Evolutionary conservation across 2,888 invertebrate genomes (phyloP), one percentile per base, ranked within the genome.

Genomic region (Eristalinus sepulchralis): DNA sequence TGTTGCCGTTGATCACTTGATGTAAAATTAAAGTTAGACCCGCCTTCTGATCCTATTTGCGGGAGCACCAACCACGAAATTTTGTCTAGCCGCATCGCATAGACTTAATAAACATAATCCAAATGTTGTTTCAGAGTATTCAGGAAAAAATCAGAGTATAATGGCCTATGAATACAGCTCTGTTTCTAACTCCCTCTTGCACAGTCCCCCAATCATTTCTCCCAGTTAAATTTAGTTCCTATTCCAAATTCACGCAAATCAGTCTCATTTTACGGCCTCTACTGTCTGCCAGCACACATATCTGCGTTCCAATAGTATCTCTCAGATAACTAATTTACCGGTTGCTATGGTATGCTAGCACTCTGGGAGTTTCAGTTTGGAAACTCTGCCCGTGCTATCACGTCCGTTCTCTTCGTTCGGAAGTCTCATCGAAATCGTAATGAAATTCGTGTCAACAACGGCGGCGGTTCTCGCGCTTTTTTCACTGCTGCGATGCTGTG

Each of bases 281-380:
- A 47, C 59, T 75, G 59, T 75, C 20, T 6, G 31, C 66, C n/a
- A 8, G 33, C 39, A 67, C 47, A 24, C 27, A 0, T 22, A 47
- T 8, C 47, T 17, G 17, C 39, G n/a, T 39, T 39, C 17, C 4
- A 72, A 17, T 36, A 63, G 63, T 70, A 79, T 79, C 79, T 60
- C 20, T 5, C n/a, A 33, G 79, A 79, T 79, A 79, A 79, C 71
- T 66, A 47, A 70, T 39, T 11, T 36, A 53, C 59, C 47, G 71
- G 47, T 39, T 39, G 9, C 13, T 24, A 13, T 22, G 17, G 24
- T 24, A 64, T n/a, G 24, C 59, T 36, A 36, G 27, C 20, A 22
- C 24, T 24, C 33, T 3, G 13, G 31, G 67, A 36, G 39, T 22
- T 31, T 17, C 22, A 59, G 47, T 53, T 47, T 34, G 71, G 68